These are phyloP conservation scores for Leptopilina syphax DNA, from an alignment of 2,888 invertebrate species.

Conservation along the genomic window DNA sequence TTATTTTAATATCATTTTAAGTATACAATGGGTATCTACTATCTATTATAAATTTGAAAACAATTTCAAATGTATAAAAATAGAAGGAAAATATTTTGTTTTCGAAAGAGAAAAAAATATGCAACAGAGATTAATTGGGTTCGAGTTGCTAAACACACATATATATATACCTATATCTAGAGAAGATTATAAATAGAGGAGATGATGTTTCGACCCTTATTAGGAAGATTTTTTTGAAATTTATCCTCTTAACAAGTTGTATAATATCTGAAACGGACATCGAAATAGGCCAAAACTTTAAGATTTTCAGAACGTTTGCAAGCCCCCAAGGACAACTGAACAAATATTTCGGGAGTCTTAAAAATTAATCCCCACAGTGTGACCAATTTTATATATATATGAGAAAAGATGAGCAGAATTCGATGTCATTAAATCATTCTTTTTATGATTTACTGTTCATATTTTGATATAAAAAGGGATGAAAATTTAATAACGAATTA, in stretches of 20 bases:
- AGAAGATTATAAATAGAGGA: no score
- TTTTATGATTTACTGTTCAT: neutral
- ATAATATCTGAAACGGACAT: neutral
- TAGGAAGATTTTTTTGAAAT: no score
- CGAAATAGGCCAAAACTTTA: neutral
- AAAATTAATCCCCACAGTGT: constrained; percentile 9
- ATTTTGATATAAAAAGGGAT: neutral
- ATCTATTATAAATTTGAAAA: no score
- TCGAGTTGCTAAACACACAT: no score
- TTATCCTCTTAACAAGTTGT: neutral
- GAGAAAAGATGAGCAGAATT: neutral
- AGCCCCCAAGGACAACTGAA: constrained; percentile 7
- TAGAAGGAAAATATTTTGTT: no score
- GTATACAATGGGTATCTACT: no score
- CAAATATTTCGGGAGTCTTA: constrained; percentile 7
- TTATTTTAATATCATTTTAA: no score
- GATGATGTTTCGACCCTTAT: no score
- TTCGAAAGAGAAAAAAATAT: no score
- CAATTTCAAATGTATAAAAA: no score
- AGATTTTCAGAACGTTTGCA: neutral
- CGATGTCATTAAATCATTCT: neutral
- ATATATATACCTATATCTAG: no score
- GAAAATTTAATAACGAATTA: neutral
- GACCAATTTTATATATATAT: neutral
- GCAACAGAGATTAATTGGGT: no score